Base-by-base conservation (phyloP, 2,113 vertebrate species). In the Oncorhynchus tshawytscha region DNA sequence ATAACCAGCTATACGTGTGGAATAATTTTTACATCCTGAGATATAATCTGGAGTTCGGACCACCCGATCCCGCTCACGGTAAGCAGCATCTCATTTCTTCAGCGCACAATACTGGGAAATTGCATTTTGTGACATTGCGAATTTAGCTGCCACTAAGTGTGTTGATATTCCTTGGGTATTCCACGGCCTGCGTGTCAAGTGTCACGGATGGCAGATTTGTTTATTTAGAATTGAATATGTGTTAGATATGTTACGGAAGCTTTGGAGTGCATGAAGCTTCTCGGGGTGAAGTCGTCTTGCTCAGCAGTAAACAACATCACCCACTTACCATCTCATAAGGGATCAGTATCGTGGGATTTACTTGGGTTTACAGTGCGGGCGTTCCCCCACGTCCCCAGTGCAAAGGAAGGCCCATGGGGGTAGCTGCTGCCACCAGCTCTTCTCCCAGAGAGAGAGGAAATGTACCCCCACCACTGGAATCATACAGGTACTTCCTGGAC, bases 11-110 rank as follows among this genome's bases (percentile, higher is more conserved):
- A 1, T 99, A 99, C 2, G 98, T 99, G 73, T 99, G 98, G 98
- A 99, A 99, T 95, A 99, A 99, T 93, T 98, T 98, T 92, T 99
- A 98, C 92, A 96, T 99, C 87, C 95, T 99, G 88, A 92, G 96
- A 77, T 99, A 99, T 74, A 96, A 96, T 82, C 92, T 99, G 91
- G 96, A 96, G 84, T 99, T 99, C 70, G 96, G 96, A 81, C 97
- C 96, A 31, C 97, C 97, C 25, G 97, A 99, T 90, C 95, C 97
- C 86, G 96, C 95, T 82, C 96, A 98, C 93, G 97, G 97, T 99
- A 96, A 95, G 93, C 72, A 15, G 45, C 72, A 64, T 64, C 65
- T 68, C 31, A 3, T 24, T 78, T 78, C 31, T 73, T 78, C 62
- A 72, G 51, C 70, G 82, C 69, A 81, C 81, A 72, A n/a, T 77